These are phyloP conservation scores for Pseudomyrmex cubaensis DNA, from an alignment of 1,140 invertebrate genomes.

Conservation along the genomic window DNA sequence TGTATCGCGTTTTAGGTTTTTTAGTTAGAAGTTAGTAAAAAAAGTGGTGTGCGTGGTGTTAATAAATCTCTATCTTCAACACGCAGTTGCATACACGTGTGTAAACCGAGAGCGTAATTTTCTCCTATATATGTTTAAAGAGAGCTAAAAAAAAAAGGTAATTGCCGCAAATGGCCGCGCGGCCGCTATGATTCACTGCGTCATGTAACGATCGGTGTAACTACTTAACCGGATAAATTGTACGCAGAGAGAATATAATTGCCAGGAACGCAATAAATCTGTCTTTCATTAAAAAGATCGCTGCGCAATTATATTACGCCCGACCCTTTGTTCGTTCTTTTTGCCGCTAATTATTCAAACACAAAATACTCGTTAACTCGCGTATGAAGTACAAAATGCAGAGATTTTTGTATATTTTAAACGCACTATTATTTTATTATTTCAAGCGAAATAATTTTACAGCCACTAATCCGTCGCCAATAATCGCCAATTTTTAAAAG, in stretches of 20 bases:
- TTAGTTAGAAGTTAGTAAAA: not conserved
- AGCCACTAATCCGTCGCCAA: not conserved
- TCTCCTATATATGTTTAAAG: not conserved
- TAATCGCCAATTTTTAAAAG: not conserved
- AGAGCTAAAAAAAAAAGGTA: not conserved
- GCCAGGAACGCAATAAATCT: conserved; percentile 34
- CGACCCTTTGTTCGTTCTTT: conserved; percentile 18
- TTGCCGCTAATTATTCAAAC: conserved; percentile 37
- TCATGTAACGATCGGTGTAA: conserved; percentile 29
- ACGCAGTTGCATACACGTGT: not conserved
- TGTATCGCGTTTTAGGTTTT: not conserved
- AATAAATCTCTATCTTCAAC: conserved; percentile 12
- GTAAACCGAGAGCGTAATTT: not conserved
- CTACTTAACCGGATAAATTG: conserved; percentile 45
- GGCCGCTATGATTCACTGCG: conserved; percentile 30
- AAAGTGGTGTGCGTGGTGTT: not conserved
- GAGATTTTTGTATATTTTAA: not conserved
- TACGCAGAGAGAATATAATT: conserved; percentile 32
- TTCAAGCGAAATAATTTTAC: conserved; percentile 6
- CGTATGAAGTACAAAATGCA: conserved; percentile 24
- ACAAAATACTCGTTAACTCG: conserved; percentile 27
- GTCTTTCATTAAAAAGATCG: conserved; percentile 26
- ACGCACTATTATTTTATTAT: not conserved
- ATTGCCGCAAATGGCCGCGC: conserved; percentile 25
- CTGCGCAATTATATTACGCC: conserved; percentile 12